phyloP scores from a whole-genome alignment of 1,140 invertebrate species.

The Eurosta solidaginis region DNA sequence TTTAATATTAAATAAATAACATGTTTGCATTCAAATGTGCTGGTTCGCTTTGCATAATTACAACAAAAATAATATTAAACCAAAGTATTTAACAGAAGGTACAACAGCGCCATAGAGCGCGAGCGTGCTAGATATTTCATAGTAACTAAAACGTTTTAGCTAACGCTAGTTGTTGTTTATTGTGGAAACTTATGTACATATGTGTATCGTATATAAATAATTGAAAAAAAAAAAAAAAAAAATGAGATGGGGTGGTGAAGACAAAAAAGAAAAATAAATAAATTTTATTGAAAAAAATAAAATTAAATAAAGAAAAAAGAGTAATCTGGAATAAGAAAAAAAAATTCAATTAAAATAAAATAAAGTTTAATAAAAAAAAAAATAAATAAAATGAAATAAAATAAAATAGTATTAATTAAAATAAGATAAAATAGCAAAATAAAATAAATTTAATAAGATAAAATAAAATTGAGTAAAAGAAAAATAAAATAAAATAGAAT shows the following conservation, averaged over 20 bases:
- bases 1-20: neutral
- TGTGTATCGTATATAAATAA: no score
- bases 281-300: neutral
- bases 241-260: no score
- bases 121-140: neutral
- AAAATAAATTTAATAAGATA: no score
- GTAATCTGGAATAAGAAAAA: no score
- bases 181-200: neutral
- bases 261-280: neutral
- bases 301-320: neutral
- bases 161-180: neutral
- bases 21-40: neutral
- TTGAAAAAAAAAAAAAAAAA: no score
- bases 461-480: no score
- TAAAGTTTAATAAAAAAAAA: no score
- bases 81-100: constrained; percentile 19
- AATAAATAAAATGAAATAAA: no score
- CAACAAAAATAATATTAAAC: constrained; percentile 4
- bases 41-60: constrained; percentile 6
- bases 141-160: neutral
- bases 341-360: no score
- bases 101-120: neutral
- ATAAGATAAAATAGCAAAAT: no score
- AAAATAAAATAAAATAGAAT: no score
- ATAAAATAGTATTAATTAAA: no score